Conservation (phyloP, 35 echinoderm and acorn worm species). For the Chiridota heheva region DNA sequence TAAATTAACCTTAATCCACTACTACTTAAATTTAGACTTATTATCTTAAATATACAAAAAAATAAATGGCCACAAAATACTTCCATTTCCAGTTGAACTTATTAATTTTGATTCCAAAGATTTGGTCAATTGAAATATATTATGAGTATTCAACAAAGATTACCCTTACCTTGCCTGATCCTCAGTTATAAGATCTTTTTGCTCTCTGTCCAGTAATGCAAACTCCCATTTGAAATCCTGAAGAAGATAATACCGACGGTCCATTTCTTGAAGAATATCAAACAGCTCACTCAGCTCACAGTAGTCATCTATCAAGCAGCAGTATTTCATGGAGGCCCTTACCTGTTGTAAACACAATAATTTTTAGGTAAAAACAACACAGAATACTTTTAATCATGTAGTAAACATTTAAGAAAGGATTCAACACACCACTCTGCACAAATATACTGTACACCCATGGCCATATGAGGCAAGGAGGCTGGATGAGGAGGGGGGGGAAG, state of each 20-base stretch:
- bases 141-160: too few relatives aligned
- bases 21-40: too few relatives aligned
- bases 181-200: slow-evolving; percentile 78
- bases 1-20: too few relatives aligned
- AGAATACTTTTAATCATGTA: not conserved
- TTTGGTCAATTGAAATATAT: too few relatives aligned
- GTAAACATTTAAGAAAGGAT: not conserved
- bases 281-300: slow-evolving; percentile 95
- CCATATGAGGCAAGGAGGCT: too few relatives aligned
- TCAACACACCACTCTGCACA: not conserved
- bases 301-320: slow-evolving; percentile 65
- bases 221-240: slow-evolving; percentile 98
- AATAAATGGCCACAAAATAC: too few relatives aligned
- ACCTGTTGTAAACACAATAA: too few relatives aligned
- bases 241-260: slow-evolving; percentile 79
- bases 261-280: slow-evolving; percentile 91
- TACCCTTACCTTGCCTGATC: slow-evolving; percentile 77
- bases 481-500: too few relatives aligned
- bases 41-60: too few relatives aligned
- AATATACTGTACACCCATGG: not conserved
- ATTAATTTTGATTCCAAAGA: too few relatives aligned
- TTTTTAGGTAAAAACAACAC: not conserved
- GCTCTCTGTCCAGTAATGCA: slow-evolving; percentile 73
- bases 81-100: too few relatives aligned
- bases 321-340: slow-evolving; percentile 82